Base-by-base conservation (phyloP, 1,140 invertebrate species). In the Globodera ellingtonae region DNA sequence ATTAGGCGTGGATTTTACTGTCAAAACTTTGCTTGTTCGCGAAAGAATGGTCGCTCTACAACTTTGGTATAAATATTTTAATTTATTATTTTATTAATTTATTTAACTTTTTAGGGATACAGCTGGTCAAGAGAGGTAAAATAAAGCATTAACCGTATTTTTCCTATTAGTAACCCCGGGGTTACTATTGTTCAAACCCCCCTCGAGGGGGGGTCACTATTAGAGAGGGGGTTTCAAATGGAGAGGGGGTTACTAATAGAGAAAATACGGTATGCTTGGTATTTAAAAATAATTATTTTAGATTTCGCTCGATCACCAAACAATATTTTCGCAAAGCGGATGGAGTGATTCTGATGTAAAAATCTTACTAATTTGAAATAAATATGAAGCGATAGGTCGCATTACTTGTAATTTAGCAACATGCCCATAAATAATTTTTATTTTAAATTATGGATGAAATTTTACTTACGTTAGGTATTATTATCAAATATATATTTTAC, bases 241-340 rank as follows among this genome's bases (percentile, higher is more conserved):
- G n/a, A n/a, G n/a, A n/a, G n/a, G n/a, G n/a, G n/a, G n/a, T n/a
- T n/a, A n/a, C n/a, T n/a, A n/a, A n/a, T n/a, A n/a, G n/a, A n/a
- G n/a, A n/a, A n/a, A n/a, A n/a, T n/a, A n/a, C n/a, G n/a, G n/a
- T 2, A 35, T 35, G 35, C 35, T 35, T 35, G 35, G 1, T 1
- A 35, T 35, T 35, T 35, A 35, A 35, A 35, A 35, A 35, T 35
- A 35, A 35, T 35, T 35, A 4, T 84, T 4, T 52, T 81, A 92
- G 93, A 90, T 93, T 93, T 88, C 91, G 93, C 47, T 92, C 92
- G 70, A 92, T 93, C 62, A 93, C 93, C 2, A 93, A 93, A 84
- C 92, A 93, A 75, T 93, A 93, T 86, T 93, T 93, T 88, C 90
- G 93, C 6, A 91, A 93, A 86, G 92, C 93, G 10, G 93, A 93